Conservation (phyloP, 2,888 invertebrate species). For the Griposia aprilina region DNA sequence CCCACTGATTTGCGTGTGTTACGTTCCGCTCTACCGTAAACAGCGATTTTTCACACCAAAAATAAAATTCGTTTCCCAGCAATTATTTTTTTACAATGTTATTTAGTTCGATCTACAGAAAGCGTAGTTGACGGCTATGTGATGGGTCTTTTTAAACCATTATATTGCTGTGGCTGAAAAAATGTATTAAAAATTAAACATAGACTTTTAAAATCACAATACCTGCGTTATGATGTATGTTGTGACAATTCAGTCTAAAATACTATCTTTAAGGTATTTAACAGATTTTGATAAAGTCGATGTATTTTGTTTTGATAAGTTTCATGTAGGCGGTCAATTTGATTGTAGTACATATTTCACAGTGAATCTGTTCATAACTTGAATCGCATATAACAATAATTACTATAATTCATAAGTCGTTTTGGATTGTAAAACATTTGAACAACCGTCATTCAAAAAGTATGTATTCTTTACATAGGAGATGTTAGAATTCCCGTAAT, state of each 20-base stretch:
- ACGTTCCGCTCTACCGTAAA: no score
- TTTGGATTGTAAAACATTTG: not conserved
- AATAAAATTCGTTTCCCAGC: no score
- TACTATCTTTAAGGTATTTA: not conserved
- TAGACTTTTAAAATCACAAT: slow-evolving; percentile 40
- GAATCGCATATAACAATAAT: not conserved
- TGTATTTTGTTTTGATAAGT: not conserved
- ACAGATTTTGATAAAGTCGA: not conserved
- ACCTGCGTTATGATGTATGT: slow-evolving; percentile 5
- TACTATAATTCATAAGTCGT: not conserved
- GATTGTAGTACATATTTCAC: slow-evolving; percentile 1
- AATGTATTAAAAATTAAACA: not conserved
- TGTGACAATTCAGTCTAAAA: not conserved
- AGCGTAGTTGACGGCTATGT: no score
- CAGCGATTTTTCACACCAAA: no score
- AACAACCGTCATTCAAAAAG: not conserved
- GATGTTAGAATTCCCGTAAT: not conserved
- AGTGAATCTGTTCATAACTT: not conserved
- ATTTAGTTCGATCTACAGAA: no score
- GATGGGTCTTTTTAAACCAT: not conserved
- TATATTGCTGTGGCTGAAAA: not conserved
- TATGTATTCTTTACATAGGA: not conserved
- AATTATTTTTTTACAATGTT: no score
- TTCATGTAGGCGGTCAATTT: slow-evolving; percentile 1
- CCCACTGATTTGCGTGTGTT: no score